phyloP scores from a whole-genome alignment of 1,140 invertebrate species.

The Drosophila teissieri region DNA sequence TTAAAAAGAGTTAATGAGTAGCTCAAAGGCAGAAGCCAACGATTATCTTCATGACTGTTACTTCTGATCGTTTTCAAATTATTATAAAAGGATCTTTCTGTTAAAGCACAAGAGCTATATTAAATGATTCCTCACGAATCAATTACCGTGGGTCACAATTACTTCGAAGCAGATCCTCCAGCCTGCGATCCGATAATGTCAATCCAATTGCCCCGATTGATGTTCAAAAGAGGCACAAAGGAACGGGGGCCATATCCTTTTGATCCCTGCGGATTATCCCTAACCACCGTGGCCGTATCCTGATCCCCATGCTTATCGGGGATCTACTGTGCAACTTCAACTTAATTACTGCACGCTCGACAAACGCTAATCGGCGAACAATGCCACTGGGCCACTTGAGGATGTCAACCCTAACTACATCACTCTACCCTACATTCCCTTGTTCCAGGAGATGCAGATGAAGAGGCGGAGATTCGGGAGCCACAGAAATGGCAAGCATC shows the following conservation, averaged over 20 bases:
- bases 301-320: slow-evolving; percentile 47
- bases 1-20: background rate
- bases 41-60: background rate
- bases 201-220: slow-evolving; percentile 20
- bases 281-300: slow-evolving; percentile 17
- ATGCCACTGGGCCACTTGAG: slow-evolving; percentile 57
- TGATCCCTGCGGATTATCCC: slow-evolving; percentile 28
- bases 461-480: background rate
- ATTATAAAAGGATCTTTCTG: no score
- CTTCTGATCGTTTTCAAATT: background rate
- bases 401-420: slow-evolving; percentile 60
- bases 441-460: slow-evolving; percentile 1
- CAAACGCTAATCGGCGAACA: slow-evolving; percentile 28
- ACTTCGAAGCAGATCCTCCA: background rate
- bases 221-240: background rate
- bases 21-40: background rate
- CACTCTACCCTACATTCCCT: background rate
- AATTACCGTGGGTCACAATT: background rate
- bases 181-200: slow-evolving; percentile 12
- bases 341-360: slow-evolving; percentile 77
- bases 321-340: slow-evolving; percentile 57
- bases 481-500: slow-evolving; percentile 37
- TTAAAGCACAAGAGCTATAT: no score
- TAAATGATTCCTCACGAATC: background rate
- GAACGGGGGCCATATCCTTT: background rate